A percentile compares a stretch with the other conserved stretches of the same genome.
phyloP scores from a whole-genome alignment of 2,888 invertebrate genomes.

The Euproctis similis region DNA sequence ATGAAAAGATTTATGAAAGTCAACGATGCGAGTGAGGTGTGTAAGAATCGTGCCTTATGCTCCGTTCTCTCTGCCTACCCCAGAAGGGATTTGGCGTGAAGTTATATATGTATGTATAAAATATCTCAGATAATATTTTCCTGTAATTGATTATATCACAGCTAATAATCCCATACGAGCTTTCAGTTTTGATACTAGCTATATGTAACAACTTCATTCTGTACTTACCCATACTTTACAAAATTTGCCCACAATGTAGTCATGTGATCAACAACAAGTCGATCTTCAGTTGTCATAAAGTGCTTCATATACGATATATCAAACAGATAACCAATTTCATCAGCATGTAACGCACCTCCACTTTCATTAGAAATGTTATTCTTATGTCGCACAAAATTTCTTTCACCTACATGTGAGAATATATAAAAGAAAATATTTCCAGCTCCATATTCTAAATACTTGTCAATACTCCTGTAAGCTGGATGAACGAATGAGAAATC shows the following conservation, averaged over 20 bases:
- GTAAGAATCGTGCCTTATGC: too few relatives aligned
- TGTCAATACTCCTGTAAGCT: constrained; percentile 20
- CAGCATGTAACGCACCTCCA: constrained; percentile 34
- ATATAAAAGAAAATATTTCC: constrained; percentile 26
- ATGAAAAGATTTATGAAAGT: too few relatives aligned
- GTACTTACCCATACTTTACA: constrained; percentile 41
- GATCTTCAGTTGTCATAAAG: constrained; percentile 24
- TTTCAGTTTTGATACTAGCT: too few relatives aligned
- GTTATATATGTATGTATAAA: too few relatives aligned
- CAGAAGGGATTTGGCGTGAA: too few relatives aligned
- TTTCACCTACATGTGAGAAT: constrained; percentile 32
- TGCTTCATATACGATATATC: constrained; percentile 17
- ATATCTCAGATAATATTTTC: too few relatives aligned
- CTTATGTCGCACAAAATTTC: constrained; percentile 20
- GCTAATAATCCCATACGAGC: too few relatives aligned
- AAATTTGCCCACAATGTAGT: constrained; percentile 58
- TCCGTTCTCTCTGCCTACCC: too few relatives aligned
- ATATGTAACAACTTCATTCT: too few relatives aligned
- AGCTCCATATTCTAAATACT: constrained; percentile 21
- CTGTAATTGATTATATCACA: too few relatives aligned
- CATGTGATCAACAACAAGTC: constrained; percentile 39
- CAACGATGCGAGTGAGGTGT: too few relatives aligned
- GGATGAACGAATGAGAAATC: constrained; percentile 31
- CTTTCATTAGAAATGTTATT: constrained; percentile 13
- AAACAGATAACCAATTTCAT: constrained; percentile 38